Percentiles rank a stretch among this genome's conserved stretches.
Conservation (phyloP, 2,113 vertebrate species). For the Galbula dea region DNA sequence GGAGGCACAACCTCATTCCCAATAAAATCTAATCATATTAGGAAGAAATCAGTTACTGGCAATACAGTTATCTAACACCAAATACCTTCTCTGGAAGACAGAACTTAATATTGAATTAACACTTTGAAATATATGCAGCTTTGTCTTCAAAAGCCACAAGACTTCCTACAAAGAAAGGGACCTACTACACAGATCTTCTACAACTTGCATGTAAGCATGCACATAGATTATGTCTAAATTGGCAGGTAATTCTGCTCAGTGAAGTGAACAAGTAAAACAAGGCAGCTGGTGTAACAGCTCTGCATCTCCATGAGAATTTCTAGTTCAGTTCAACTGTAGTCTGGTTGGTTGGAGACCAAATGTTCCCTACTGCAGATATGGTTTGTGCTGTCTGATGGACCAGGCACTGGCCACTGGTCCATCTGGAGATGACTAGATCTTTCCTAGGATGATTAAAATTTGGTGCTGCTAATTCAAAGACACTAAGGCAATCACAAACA, state of each 20-base stretch:
- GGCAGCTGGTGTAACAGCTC: not conserved
- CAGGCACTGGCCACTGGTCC: not conserved
- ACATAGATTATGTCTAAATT: not conserved
- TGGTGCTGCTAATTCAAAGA: not conserved
- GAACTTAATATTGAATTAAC: not conserved
- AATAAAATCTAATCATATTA: not conserved
- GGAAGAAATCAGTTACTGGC: not conserved
- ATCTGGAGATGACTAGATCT: not conserved
- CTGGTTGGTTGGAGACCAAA: not conserved
- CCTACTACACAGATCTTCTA: not conserved
- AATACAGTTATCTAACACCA: not conserved
- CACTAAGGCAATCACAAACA: not conserved
- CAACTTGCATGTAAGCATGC: not conserved
- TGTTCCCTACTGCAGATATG: fast-evolving
- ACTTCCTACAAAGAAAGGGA: not conserved
- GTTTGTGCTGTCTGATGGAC: not conserved
- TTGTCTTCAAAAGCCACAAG: not conserved
- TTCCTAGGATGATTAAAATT: not conserved
- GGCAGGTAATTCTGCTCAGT: not conserved
- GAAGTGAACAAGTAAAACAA: not conserved
- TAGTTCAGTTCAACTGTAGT: not conserved
- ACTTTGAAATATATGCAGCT: not conserved
- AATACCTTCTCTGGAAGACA: not conserved
- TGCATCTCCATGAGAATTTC: not conserved
- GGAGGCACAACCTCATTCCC: not conserved